Base-by-base conservation (phyloP, 2,888 invertebrate species). In the Galerucella nymphaeae region DNA sequence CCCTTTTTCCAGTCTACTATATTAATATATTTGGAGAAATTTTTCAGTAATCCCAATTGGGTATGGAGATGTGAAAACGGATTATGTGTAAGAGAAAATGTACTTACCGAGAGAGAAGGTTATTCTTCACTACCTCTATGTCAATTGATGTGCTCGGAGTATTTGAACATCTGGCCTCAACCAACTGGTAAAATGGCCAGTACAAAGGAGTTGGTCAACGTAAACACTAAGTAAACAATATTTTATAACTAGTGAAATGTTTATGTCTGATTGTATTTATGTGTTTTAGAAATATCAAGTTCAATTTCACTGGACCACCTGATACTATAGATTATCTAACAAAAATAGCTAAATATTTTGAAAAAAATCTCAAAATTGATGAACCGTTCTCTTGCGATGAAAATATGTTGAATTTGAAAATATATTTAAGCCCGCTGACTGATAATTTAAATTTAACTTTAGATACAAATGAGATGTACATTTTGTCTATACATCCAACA, bases 391-490 rank as follows among this genome's bases (percentile, higher is more conserved):
- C 65, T n/a, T 78, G 87, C 48, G 23, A 84, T 4, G 84, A 83
- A n/a, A 86, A 89, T 57, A 89, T 62, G 38, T 76, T 89, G 1
- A 88, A 89, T 6, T 87, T 92, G 18, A 85, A 88, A n/a, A 89
- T 93, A 1, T 87, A 88, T 81, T 85, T 93, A 2, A 87, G 86
- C 0, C 88, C 92, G 2, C 86, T 85, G 65, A 88, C 88, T 0
- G 80, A 86, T 3, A 87, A 88, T 76, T 78, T 90, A 5, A 82
- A 85, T 0, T 87, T 94, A 10, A 88, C 89, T 76, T 92, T 93
- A 92, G 86, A 87, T 2, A 94, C 94, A 0, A 89, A 92, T 77
- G 94, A 95, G 84, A 88, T 90, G 48, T 95, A 94, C 82, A 85
- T 84, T 70, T 84, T 94, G 59, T 88, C 89, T 75, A 86, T 93